Conservation (phyloP, 2,888 invertebrate species). For the Sesia bembeciformis region DNA sequence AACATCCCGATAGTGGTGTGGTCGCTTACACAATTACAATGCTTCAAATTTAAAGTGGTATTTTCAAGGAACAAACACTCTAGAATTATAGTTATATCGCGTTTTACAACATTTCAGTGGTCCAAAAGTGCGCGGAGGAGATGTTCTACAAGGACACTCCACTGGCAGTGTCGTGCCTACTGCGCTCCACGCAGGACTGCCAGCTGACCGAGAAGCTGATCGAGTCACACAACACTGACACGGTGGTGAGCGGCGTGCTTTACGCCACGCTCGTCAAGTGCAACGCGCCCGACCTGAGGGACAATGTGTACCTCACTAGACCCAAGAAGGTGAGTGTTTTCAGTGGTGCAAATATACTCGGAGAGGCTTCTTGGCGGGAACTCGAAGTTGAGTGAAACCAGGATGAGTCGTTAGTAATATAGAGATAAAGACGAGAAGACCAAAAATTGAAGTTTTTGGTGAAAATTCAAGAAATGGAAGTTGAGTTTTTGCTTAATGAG, state of each 20-base stretch:
- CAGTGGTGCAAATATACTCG: too few species aligned
- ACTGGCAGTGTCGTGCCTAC: constrained; percentile 39
- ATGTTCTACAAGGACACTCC: constrained; percentile 42
- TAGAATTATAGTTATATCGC: neutral
- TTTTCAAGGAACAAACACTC: neutral
- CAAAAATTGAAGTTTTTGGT: too few species aligned
- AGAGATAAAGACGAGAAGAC: too few species aligned
- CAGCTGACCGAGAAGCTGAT: too few species aligned
- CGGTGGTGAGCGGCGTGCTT: constrained; percentile 22
- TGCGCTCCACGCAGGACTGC: constrained; percentile 17
- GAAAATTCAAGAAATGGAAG: too few species aligned
- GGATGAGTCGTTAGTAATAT: too few species aligned
- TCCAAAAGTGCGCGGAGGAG: constrained; percentile 46
- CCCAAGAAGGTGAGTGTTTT: constrained; percentile 16
- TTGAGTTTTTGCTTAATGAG: too few species aligned
- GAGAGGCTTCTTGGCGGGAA: too few species aligned
- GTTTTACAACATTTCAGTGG: constrained; percentile 23
- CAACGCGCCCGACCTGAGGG: constrained; percentile 31
- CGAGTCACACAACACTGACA: neutral
- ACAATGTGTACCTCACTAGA: constrained; percentile 39
- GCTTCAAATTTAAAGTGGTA: too few species aligned
- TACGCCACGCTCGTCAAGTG: constrained; percentile 42
- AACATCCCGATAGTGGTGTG: too few species aligned
- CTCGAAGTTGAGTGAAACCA: too few species aligned
- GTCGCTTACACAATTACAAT: too few species aligned